A percentile compares a stretch with the other conserved stretches of the same genome.
phyloP scores from a whole-genome alignment of 2,113 vertebrate species.

The Pterocles orientalis region DNA sequence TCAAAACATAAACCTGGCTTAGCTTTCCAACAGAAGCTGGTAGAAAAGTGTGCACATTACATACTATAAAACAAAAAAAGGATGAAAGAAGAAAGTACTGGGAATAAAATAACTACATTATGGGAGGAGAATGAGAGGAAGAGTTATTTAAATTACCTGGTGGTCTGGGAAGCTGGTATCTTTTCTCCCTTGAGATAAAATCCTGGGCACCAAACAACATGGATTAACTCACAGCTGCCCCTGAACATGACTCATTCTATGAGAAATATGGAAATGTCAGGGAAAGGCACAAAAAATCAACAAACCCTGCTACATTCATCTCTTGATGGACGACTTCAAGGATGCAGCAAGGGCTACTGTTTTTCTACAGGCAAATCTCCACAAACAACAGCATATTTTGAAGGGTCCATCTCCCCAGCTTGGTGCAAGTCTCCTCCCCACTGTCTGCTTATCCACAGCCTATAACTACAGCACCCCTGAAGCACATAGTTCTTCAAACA shows the following conservation, averaged over 20 bases:
- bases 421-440: neutral
- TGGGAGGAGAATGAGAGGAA: neutral
- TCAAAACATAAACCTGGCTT: neutral
- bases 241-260: neutral
- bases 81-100: neutral
- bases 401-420: neutral
- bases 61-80: neutral
- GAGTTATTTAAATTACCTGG: neutral
- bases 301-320: neutral
- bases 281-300: neutral
- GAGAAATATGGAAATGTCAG: neutral
- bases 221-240: neutral
- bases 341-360: neutral
- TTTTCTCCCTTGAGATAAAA: neutral
- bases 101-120: neutral
- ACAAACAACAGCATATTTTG: neutral
- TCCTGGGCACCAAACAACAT: neutral
- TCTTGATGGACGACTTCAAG: neutral
- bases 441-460: neutral
- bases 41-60: neutral
- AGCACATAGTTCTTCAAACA: neutral
- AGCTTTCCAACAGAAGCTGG: neutral
- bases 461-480: neutral
- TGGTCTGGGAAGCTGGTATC: neutral
- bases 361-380: neutral